Base-by-base conservation (phyloP, 2,888 invertebrate species). In the Smittia sp. region DNA sequence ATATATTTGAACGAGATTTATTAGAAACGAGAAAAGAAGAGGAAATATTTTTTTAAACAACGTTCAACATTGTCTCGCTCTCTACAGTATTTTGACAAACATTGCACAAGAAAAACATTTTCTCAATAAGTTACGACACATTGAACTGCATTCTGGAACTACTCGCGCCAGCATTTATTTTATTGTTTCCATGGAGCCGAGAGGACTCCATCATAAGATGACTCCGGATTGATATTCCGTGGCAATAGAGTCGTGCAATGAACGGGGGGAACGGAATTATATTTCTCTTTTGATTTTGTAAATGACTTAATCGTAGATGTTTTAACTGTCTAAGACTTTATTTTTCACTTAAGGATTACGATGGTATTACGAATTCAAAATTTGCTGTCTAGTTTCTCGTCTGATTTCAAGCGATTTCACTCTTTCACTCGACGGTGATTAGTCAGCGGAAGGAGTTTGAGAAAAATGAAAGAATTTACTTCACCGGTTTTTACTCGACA, bases 11-110 rank as follows among this genome's bases (percentile, higher is more conserved):
- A 22, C n/a, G 58, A 22, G n/a, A 46, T 46, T 46, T 22, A 13
- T 58, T 58, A 58, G n/a, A 58, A 58, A 7, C n/a, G 58, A 58
- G 9, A 58, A 58, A 58, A 18, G 58, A 52, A 18, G n/a, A 22
- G 58, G 58, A 58, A 58, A 58, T 58, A 58, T 58, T 58, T 58
- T 58, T 58, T 58, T 58, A 58, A 58, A 58, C 15, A 46, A 46
- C 46, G 46, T 32, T 32, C 32, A 32, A 32, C 32, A 32, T 32
- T 6, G 3, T 32, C 4, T 32, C 32, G 3, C 32, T 2, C 46
- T 46, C 46, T 46, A 46, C 46, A 46, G 46, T 46, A 46, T 46
- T 39, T 13, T 9, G 32, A 32, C 46, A n/a, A 15, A 46, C 46
- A 15, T 46, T 13, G 46, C 46, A 46, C 46, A 46, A 46, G 46